Evolutionary conservation across 92 coral and sea anemone species (phyloP), one percentile per base, ranked within the genome.

Genomic region (Phenganax subtilis): DNA sequence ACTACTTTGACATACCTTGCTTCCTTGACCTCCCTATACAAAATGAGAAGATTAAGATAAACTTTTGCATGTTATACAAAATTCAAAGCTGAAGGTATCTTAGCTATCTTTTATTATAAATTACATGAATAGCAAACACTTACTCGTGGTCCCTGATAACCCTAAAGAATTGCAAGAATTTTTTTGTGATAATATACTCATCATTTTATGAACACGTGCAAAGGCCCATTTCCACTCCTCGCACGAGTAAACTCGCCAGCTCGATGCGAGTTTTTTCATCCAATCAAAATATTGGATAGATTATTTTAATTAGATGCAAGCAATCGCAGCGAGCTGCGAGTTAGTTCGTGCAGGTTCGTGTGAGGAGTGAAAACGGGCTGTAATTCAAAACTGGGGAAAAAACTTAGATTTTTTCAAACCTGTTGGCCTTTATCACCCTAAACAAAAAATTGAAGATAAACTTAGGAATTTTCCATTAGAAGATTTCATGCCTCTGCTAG

Each of bases 351-450:
- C n/a, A n/a, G n/a, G n/a, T n/a, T n/a, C n/a, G n/a, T n/a, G n/a
- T n/a, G n/a, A n/a, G n/a, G n/a, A n/a, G n/a, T n/a, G n/a, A n/a
- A n/a, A n/a, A n/a, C n/a, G n/a, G n/a, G n/a, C n/a, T n/a, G n/a
- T n/a, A n/a, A n/a, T n/a, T n/a, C 47, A 37, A 64, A 7, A 59
- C 1, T 3, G 47, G 25, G 16, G 47, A 12, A 10, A 68, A 12
- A n/a, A n/a, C n/a, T 12, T 44, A 2, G n/a, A 30, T 68, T n/a
- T 68, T 37, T 65, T 51, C 80, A 12, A 9, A 75, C 80, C 80
- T 75, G 63, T 31, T 54, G 63, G 1, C 80, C 80, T 55, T 55
- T 25, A 12, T 6, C 57, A 75, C 80, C 80, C 80, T 75, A 75
- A 75, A 75, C 27, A 30, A 75, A 75, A 75, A 75, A 27, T 27